Evolutionary conservation across 2,888 invertebrate genomes (phyloP), one percentile per base, ranked within the genome.

Genomic region (Mythimna ferrago): DNA sequence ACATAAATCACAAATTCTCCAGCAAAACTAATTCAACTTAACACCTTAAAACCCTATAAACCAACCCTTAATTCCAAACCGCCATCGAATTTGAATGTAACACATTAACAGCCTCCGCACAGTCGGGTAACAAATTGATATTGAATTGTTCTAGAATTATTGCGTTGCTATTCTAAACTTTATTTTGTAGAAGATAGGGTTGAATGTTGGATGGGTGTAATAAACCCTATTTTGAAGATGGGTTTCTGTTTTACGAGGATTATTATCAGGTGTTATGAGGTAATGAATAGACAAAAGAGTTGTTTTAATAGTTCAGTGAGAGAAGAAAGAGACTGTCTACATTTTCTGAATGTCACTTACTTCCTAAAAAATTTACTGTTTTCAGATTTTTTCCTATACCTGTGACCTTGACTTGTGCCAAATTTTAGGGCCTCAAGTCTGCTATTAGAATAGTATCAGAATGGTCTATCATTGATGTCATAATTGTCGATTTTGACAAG

Each of bases 161-260:
- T 14, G 9, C 1, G 32, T 7, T 19, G 9, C 38, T 7, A 71
- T 57, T 69, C 51, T 5, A 38, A 77, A 71, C 66, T 66, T 64
- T 35, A 71, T 11, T 0, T 0, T 0, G 6, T 3, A 1, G 0
- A 9, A 1, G 26, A 56, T 58, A 78, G 1, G n/a, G 53, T 65
- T 16, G 6, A 69, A 11, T 62, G 53, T 78, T 3, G 3, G 2
- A 2, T 68, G 38, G 2, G 6, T 32, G 26, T 5, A 10, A 1
- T 3, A 21, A 78, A 69, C 21, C 41, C 41, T 70, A 69, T 80
- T 71, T 73, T 11, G 14, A 58, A 61, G 68, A 73, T 66, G 38
- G 66, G 32, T 53, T 44, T 66, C 14, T 1, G 66, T 71, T 82
- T 82, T 73, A 82, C 26, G 74, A 63, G 56, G 44, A 66, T 82